These are phyloP conservation scores for Dolichotis patagonum DNA, from an alignment of 2,113 vertebrate genomes.

Conservation along the genomic window DNA sequence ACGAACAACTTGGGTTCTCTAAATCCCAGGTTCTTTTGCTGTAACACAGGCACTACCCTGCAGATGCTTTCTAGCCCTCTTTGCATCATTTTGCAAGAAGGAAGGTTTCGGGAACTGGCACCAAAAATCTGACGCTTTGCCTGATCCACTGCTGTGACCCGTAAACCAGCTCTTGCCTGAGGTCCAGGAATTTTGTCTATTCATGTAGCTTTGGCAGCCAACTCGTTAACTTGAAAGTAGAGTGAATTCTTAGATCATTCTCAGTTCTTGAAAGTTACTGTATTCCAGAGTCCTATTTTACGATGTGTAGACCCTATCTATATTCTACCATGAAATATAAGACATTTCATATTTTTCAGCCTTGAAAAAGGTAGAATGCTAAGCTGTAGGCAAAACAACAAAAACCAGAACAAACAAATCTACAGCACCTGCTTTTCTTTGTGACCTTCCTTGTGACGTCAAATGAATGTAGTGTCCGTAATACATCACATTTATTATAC, in stretches of 20 bases:
- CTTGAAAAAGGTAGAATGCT: not conserved
- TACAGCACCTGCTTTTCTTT: not conserved
- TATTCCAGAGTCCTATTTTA: not conserved
- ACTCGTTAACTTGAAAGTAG: not conserved
- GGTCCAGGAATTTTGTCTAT: not conserved
- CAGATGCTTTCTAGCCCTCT: not conserved
- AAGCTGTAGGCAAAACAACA: not conserved
- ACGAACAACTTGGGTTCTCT: not conserved
- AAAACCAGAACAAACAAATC: not conserved
- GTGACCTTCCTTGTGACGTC: not conserved
- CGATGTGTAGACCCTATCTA: not conserved
- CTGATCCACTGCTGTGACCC: too few relatives aligned
- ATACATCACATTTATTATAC: not conserved
- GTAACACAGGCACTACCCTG: fast-evolving
- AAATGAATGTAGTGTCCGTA: not conserved
- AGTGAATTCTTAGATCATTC: not conserved
- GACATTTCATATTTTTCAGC: not conserved
- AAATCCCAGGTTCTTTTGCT: not conserved
- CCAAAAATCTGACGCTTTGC: not conserved
- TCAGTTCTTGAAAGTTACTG: not conserved
- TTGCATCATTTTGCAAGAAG: not conserved
- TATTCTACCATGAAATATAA: not conserved
- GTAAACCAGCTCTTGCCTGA: not conserved
- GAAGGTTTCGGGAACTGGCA: not conserved
- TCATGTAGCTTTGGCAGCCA: not conserved